These are phyloP conservation scores for Drosophila anceps DNA, from an alignment of 2,888 invertebrate genomes.

Conservation along the genomic window DNA sequence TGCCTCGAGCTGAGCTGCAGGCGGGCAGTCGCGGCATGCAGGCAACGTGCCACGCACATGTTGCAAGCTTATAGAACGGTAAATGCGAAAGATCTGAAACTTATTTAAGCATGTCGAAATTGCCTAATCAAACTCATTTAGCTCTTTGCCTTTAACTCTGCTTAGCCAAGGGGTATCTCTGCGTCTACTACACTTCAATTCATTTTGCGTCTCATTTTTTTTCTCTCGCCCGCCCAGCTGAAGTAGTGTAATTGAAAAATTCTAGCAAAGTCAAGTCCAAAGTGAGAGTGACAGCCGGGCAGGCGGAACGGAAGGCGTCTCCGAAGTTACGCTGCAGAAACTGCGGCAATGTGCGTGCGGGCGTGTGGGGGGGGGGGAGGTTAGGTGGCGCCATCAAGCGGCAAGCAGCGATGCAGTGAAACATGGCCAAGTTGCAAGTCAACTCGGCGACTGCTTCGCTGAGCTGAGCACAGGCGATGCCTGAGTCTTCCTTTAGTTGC, in stretches of 20 bases:
- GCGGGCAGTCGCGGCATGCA: slow-evolving; percentile 12
- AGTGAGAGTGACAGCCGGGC: slow-evolving; percentile 78
- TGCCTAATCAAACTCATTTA: background rate
- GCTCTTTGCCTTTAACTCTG: background rate
- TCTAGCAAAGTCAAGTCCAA: slow-evolving; percentile 81
- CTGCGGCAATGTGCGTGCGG: slow-evolving; percentile 62
- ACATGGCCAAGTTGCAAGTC: slow-evolving; percentile 61
- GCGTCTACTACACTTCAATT: background rate
- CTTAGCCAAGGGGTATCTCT: slow-evolving; percentile 4
- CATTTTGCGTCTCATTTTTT: background rate
- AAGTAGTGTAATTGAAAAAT: slow-evolving; percentile 81
- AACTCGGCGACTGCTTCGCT: no score
- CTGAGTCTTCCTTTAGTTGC: slow-evolving; percentile 1
- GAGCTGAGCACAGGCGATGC: background rate
- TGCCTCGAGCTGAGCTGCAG: slow-evolving; percentile 27
- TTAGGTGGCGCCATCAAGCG: slow-evolving; percentile 18
- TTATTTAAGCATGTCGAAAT: background rate
- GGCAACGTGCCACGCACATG: slow-evolving; percentile 57
- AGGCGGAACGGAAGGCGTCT: slow-evolving; percentile 68
- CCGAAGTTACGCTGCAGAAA: slow-evolving; percentile 78
- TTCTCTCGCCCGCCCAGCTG: slow-evolving; percentile 51
- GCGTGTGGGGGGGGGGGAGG: no score
- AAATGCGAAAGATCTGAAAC: no score
- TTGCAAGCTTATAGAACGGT: background rate
- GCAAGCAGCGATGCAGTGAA: slow-evolving; percentile 50